Base-by-base conservation (phyloP, 1,140 invertebrate genomes). In the Hormaphis cornu region DNA sequence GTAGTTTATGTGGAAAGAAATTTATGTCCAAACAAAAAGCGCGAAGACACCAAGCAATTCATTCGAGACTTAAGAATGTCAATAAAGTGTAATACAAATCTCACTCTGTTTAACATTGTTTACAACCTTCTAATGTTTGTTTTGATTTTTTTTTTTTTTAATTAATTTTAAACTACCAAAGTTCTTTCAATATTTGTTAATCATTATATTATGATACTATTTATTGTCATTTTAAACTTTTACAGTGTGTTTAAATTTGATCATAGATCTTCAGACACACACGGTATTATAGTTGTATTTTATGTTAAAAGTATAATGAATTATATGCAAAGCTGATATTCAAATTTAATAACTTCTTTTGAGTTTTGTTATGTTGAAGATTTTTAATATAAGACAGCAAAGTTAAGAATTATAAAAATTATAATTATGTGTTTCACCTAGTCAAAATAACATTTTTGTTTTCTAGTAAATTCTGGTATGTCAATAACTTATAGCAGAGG, bases 11-110 rank as follows among this genome's bases (percentile, higher is more conserved):
- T 66, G 61, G 61, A 16, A 66, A 66, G 18, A 66, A 66, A 66
- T 66, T 66, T 3, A 66, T 66, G 61, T 66, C 61, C 12, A 66
- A 66, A 66, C 61, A 66, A 24, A 66, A 66, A 66, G 61, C 61
- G 10, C 44, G 61, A 24, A 20, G 61, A 22, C 61, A 66, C 35
- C 61, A 66, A 66, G 42, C 61, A 10, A 66, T 66, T 35, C 61
- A 66, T 24, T 66, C 44, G 35, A 48, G 28, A 24, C 28, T 33
- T 50, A 66, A 66, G 9, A 33, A 40, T 24, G 24, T 16, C 16
- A 40, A 37, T 22, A 22, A 58, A 58, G n/a, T 40, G n/a, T 42
- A 6, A n/a, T 14, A 14, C 2, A 9, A 28, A 30, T 2, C 30
- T 53, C 30, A 30, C 33, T n/a, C 6, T n/a, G n/a, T 42, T 12